Evolutionary conservation across 2,888 invertebrate genomes (phyloP), one percentile per base, ranked within the genome.

Genomic region (Magallana nippona): DNA sequence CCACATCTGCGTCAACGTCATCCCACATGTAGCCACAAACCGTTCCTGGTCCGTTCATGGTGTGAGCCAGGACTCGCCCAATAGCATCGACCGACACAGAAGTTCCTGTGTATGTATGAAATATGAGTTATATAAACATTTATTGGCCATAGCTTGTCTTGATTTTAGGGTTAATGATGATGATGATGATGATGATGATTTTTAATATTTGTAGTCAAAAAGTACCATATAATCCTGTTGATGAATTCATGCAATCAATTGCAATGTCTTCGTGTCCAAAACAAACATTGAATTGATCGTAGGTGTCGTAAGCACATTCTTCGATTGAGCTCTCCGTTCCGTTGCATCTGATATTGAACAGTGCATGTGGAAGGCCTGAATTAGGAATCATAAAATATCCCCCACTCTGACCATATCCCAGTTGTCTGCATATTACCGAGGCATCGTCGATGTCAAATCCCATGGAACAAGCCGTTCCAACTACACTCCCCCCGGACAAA

Each of bases 1-100:
- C n/a, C 3, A 84, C 84, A 19, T 55, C 27, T 11, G 84, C 84
- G 55, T 81, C 81, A 8, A 55, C 13, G 22, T 82, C 79, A 32
- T 81, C 78, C 84, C 84, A 84, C 13, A 19, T 13, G 32, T 81
- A 27, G 2, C 58, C 58, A 78, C 84, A 84, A 1, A 84, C 56
- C 10, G 84, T 78, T 10, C 78, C 81, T 17, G 55, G 15, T 63
- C 15, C 56, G 2, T 71, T 58, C n/a, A n/a, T 32, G 5, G 60
- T 13, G 57, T 55, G n/a, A 15, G 55, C 58, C n/a, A 82, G 1
- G 10, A 84, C 84, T n/a, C 84, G 71, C n/a, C 84, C 84, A 77
- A 78, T 63, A 22, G 56, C 10, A 13, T n/a, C 44, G 11, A 82
- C 19, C 10, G 63, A 27, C 63, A 63, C 63, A 13, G 63, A 63